phyloP scores from a whole-genome alignment of 2,888 invertebrate genomes.

The Eutolmus rufibarbis region DNA sequence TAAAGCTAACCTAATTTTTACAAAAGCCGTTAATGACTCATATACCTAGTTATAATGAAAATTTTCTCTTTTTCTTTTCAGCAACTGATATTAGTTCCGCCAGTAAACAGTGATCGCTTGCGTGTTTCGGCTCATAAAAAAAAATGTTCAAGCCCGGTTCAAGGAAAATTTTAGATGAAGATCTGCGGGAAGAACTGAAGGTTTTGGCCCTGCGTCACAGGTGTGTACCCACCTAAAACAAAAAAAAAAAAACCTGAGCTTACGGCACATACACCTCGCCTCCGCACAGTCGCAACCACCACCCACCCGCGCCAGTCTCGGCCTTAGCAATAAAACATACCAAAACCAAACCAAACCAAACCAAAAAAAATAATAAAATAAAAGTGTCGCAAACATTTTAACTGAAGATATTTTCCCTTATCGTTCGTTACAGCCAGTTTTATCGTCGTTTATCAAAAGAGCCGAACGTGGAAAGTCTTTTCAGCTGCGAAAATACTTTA shows the following conservation, averaged over 20 bases:
- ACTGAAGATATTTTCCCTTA: not conserved
- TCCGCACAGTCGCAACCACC: not conserved
- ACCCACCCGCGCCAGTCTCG: not conserved
- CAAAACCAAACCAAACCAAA: not conserved
- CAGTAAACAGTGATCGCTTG: not conserved
- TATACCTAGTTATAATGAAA: not conserved
- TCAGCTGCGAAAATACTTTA: not conserved
- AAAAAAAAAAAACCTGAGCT: not conserved
- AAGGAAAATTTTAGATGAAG: not conserved
- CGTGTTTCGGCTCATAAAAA: not conserved
- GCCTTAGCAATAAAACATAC: not conserved
- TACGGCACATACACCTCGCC: not conserved
- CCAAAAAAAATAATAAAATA: not conserved
- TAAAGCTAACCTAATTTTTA: not conserved
- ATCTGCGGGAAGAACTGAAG: conserved; percentile 21
- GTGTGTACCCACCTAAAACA: conserved; percentile 14
- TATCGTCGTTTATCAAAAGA: conserved; percentile 33
- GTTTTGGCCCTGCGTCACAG: conserved; percentile 31
- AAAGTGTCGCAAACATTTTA: not conserved
- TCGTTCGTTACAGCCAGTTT: conserved; percentile 11
- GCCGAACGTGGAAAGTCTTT: not conserved
- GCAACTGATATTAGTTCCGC: not conserved
- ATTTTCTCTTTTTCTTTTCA: conserved; percentile 4
- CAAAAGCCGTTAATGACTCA: not conserved
- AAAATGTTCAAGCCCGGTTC: not conserved